Base-by-base conservation (phyloP, 92 coral and sea anemone species). In the Pocillopora grandis region DNA sequence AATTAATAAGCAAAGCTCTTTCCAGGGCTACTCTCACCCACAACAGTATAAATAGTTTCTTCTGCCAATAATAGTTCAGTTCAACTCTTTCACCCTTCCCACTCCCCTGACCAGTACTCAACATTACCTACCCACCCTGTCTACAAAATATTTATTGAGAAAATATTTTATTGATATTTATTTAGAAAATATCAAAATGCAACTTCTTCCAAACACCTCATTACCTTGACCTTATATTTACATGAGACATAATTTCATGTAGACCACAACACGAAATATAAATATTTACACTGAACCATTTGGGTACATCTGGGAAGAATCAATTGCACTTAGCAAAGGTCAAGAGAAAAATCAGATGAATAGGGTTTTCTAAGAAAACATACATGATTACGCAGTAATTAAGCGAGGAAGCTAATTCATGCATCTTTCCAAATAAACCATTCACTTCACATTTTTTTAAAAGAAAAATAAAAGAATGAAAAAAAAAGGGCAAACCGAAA, bases 311-410 rank as follows among this genome's bases (percentile, higher is more conserved):
- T 68, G 55, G 8, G 52, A 14, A 27, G 73, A 66, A 23, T 35
- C 27, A 68, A 68, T 68, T 33, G 74, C 36, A 69, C 74, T 69
- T 36, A 52, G 74, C 56, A 2, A 69, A 69, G 74, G 55, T 69
- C 74, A 69, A 14, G 36, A 12, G 9, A 33, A 69, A 6, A 16
- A 5, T 14, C 42, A 17, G 7, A 14, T 12, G 13, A 15, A 7
- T 69, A 31, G 8, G 52, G 52, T 42, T 42, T 42, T 42, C 52
- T 16, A 69, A 0, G 15, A 52, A 69, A 10, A 68, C 17, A 33
- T 5, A 18, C 2, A 36, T 15, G 5, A 11, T 15, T 8, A 1
- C 13, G 37, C 12, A 35, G 16, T 19, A 0, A 69, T 69, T 3
- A 69, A 33, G 74, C 2, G 10, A 64, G 14, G 14, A 3, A 6